Evolutionary conservation across 2,113 vertebrate species (phyloP), one percentile per base, ranked within the genome.

Genomic region (Phocoena sinus): DNA sequence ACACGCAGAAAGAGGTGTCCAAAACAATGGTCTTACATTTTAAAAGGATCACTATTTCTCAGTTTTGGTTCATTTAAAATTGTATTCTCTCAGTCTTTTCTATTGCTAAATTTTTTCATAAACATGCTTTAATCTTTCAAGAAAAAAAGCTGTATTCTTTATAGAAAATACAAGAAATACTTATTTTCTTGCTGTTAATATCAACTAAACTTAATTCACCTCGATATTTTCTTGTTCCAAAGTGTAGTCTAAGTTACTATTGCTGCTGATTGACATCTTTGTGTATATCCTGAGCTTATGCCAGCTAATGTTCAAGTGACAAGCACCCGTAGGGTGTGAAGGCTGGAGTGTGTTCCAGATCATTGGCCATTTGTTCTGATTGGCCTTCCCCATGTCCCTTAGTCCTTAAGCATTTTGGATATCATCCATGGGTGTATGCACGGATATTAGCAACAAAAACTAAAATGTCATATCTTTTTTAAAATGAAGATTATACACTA

Each of bases 1-100:
- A 83, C 6, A 63, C 33, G 21, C 17, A 77, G 25, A 79, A 90
- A 53, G 4, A 83, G 1, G 1, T 56, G 6, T 58, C 58, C 67
- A 84, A 92, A 86, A 77, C 62, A 53, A 80, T 28, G 3, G 60
- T 50, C 2, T 38, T 3, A 60, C 1, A 73, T 50, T 86, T 86
- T 96, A 50, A 82, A 65, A n/a, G 68, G 3, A 56, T 44, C 21
- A 36, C 33, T 89, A 26, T 36, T 89, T 96, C 14, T 92, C 63
- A 94, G 10, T 50, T 79, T 65, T 79, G 36, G 5, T 13, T 95
- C 12, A 87, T 50, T 80, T 38, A 41, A 79, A 90, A 33, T 50
- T 50, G 36, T 28, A 44, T 73, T 89, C 14, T 84, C 7, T 84
- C 7, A 36, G 8, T 74, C 6, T 68, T 89, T 81, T 47, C 26